Conservation (phyloP, 2,113 vertebrate species). For the Caranx ignobilis region DNA sequence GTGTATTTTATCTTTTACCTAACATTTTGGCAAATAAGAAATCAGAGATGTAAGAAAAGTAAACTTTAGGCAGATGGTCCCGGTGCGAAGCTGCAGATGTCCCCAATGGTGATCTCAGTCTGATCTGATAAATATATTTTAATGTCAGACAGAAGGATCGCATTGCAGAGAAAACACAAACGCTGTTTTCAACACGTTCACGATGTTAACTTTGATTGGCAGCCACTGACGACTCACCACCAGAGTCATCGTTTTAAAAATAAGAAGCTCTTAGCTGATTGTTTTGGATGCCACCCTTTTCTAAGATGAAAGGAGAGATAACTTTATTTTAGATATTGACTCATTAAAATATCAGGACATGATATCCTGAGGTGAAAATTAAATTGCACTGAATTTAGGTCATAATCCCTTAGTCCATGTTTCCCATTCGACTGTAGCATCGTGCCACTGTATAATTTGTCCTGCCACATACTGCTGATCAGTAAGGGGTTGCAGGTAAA, state of each 20-base stretch:
- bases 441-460: no score
- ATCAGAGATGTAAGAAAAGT: not conserved
- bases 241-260: not conserved
- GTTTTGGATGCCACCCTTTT: not conserved
- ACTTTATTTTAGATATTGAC: not conserved
- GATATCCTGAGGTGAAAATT: not conserved
- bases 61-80: not conserved
- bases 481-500: no score
- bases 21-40: not conserved
- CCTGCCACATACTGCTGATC: no score
- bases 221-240: not conserved
- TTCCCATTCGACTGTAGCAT: no score
- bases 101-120: not conserved
- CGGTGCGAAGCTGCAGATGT: not conserved
- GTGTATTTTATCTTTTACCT: not conserved
- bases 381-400: not conserved
- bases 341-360: not conserved
- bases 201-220: no score
- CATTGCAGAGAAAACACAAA: not conserved
- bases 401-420: no score
- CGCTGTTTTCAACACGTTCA: not conserved
- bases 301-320: no score
- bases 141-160: no score
- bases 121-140: not conserved
- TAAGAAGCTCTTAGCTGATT: not conserved